phyloP scores from a whole-genome alignment of 2,888 invertebrate species.

The Spodoptera exigua region DNA sequence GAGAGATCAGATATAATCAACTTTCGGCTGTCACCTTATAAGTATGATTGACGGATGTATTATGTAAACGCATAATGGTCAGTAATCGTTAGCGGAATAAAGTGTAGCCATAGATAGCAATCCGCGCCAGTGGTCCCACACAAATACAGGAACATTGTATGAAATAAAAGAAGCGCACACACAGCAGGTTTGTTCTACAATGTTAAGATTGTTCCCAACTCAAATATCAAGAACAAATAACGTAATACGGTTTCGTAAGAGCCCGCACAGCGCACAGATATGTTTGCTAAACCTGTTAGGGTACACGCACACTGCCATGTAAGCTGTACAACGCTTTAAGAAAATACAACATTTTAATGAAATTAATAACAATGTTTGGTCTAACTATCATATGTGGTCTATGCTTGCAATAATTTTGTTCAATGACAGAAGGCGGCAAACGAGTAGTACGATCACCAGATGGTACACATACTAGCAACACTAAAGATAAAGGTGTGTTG shows the following conservation, averaged over 20 bases:
- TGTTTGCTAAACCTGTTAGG: constrained; percentile 41
- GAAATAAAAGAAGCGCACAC: constrained; percentile 46
- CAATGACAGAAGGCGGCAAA: too few relatives aligned
- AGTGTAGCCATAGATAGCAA: constrained; percentile 2
- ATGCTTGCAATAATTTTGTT: too few relatives aligned
- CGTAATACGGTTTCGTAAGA: constrained; percentile 56
- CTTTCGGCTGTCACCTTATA: too few relatives aligned
- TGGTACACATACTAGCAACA: too few relatives aligned
- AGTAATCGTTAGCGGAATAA: too few relatives aligned
- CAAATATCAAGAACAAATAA: constrained; percentile 62
- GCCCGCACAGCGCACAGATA: constrained; percentile 46
- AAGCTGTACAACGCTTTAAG: neutral
- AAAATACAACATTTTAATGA: neutral
- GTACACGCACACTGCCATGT: constrained; percentile 2
- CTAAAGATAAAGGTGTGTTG: too few relatives aligned
- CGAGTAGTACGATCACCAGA: too few relatives aligned
- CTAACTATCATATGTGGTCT: too few relatives aligned
- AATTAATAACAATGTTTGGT: neutral
- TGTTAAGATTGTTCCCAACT: constrained; percentile 57
- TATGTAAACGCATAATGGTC: too few relatives aligned
- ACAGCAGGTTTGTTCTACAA: constrained; percentile 47
- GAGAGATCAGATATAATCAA: too few relatives aligned
- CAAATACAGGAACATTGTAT: constrained; percentile 26
- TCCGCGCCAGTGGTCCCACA: constrained; percentile 6
- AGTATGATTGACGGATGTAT: too few relatives aligned